Evolutionary conservation across 1,140 invertebrate species (phyloP), one percentile per base, ranked within the genome.

Genomic region (Drosophila grimshawi): DNA sequence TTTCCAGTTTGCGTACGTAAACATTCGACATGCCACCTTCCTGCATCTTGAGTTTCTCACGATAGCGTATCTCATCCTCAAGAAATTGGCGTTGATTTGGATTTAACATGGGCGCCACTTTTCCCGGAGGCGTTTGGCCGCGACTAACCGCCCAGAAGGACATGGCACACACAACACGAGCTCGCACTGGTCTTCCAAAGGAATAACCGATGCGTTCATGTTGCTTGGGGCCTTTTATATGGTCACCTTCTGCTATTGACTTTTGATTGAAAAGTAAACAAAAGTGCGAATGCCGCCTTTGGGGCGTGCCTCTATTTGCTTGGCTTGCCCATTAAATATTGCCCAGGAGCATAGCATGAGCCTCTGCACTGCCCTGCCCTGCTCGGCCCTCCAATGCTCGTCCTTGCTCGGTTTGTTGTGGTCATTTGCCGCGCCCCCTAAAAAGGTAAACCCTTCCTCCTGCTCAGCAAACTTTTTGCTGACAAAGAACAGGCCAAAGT

Each of bases 51-150:
- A 92, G 52, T 30, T 92, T 91, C 46, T 92, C 90, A 4, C 86
- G 76, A 59, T 83, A 92, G n/a, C 92, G 80, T 45, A 85, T 33
- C 59, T 92, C 91, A 64, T 92, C 92, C 57, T 92, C 86, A 4
- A 92, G 81, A 30, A 92, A 91, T 49, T 92, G 86, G 0, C 88
- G 79, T 52, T 92, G 92, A 76, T 92, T 91, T 5, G 92, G 92
- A 78, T 92, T 92, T 19, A 92, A 52, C 65, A 91, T 92, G 59
- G 91, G 91, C 37, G 77, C 76, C 46, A 92, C 80, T 55, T 90
- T 91, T 2, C 85, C 79, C 1, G 80, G 83, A n/a, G 90, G 78
- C 51, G 90, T 73, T 51, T 80, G 10, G n/a, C 82, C 78, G 49
- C 86, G 86, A 65, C 80, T 90, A 10, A 90, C 78, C 19, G 90